Conservation (phyloP, 2,888 invertebrate species). For the Hydrotaea cyrtoneurina region DNA sequence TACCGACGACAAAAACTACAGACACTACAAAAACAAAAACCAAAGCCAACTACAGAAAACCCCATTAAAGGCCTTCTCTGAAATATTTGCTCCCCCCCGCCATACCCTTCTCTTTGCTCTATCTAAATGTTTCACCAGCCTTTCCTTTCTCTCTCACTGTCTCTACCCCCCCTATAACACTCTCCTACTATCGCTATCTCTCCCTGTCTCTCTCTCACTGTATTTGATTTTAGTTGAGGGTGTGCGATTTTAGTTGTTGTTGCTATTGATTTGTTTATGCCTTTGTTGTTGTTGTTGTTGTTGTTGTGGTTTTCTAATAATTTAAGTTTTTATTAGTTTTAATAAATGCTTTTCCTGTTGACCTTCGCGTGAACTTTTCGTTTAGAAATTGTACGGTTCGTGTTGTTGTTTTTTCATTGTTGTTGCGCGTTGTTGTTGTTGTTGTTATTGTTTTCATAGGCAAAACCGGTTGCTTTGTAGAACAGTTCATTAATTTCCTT, state of each 20-base stretch:
- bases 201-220: not conserved
- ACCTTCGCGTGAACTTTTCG: slow-evolving; percentile 76
- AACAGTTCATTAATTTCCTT: slow-evolving; percentile 61
- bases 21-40: not conserved
- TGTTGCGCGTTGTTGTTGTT: no score
- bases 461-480: not conserved
- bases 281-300: slow-evolving; percentile 19
- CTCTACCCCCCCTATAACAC: no score
- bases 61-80: not conserved
- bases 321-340: slow-evolving; percentile 10
- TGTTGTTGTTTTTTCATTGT: no score
- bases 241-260: not conserved
- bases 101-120: not conserved
- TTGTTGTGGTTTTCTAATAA: not conserved
- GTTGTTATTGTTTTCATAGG: not conserved
- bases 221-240: not conserved
- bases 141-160: not conserved
- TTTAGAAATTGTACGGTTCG: slow-evolving; percentile 5
- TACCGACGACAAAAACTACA: slow-evolving; percentile 64
- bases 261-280: slow-evolving; percentile 6
- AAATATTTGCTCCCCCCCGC: not conserved
- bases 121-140: not conserved
- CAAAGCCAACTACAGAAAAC: not conserved
- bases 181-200: no score
- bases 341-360: slow-evolving; percentile 68